Percentiles rank a stretch among this genome's conserved stretches.
These are phyloP conservation scores for Dioctria rufipes DNA, from an alignment of 2,888 invertebrate genomes.

Conservation along the genomic window DNA sequence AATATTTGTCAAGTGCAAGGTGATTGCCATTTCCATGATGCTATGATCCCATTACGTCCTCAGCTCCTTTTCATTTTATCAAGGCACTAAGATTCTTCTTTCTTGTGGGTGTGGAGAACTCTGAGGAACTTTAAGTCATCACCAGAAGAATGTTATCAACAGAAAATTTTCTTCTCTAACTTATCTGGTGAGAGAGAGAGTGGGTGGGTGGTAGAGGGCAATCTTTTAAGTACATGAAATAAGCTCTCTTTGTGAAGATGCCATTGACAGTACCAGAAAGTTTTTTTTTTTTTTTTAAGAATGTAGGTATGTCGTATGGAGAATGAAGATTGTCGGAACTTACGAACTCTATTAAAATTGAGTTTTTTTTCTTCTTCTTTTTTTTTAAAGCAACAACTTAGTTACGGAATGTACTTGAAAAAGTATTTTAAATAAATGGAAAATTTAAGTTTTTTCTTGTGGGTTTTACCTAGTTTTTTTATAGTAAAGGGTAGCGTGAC, in stretches of 20 bases:
- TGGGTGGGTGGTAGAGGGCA: background rate
- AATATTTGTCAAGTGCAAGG: slow-evolving; percentile 34
- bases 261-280: slow-evolving; percentile 13
- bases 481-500: too few species aligned
- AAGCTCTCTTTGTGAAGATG: slow-evolving; percentile 11
- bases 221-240: slow-evolving; percentile 19
- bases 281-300: background rate
- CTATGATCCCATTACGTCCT: slow-evolving; percentile 24
- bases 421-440: too few species aligned
- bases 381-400: too few species aligned
- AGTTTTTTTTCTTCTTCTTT: background rate
- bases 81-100: background rate
- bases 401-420: too few species aligned
- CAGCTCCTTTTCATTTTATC: background rate
- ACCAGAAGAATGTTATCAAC: slow-evolving; percentile 34
- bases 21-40: slow-evolving; percentile 39
- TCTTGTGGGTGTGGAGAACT: background rate
- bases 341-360: slow-evolving; percentile 8
- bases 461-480: too few species aligned
- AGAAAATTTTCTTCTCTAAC: background rate
- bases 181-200: background rate
- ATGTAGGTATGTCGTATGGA: background rate
- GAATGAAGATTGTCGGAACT: background rate
- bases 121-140: slow-evolving; percentile 19
- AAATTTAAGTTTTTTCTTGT: too few species aligned